Base-by-base conservation (phyloP, 2,797 vertebrate genomes). In the Pipistrellus pygmaeus region DNA sequence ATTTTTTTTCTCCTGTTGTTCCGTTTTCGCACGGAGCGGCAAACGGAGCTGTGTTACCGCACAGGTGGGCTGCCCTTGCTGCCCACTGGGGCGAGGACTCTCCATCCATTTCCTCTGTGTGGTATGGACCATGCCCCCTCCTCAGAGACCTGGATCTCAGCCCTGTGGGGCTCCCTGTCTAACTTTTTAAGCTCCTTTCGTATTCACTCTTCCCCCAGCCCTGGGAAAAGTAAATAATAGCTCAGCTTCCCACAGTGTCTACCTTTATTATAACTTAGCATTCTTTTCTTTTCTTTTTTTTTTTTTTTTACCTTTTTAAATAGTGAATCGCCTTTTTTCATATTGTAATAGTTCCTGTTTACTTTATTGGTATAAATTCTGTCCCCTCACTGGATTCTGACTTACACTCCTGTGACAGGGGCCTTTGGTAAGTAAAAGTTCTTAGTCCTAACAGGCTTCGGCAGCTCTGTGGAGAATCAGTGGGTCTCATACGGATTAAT, bases 281-380 rank as follows among this genome's bases (percentile, higher is more conserved):
- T 73, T 85, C 62, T 77, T 35, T 60, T 73, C 62, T 44, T 85
- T 51, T 71, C 23, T n/a, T n/a, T 60, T 73, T 73, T 62, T 44
- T 64, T 85, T 32, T 71, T 30, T 60, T 73, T 83, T 35, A 83
- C 51, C 30, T 62, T 83, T 91, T 83, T 71, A 77, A 83, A 38
- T 23, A 35, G 20, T 17, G 38, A 85, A 38, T 55, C 4, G 7
- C 53, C 27, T 41, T 60, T 83, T 76, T 51, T 81, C 11, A 18
- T 48, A 48, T 48, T 48, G n/a, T 30, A 38, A 25, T 35, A 38
- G 68, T 83, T 60, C 25, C 76, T 87, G 18, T 41, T 83, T 30
- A 53, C 35, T 30, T n/a, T 44, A 71, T 30, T n/a, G 44, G 17
- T 18, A 35, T 62, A 27, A 51, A 44, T 78, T 76, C 57, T 18